Percentiles rank a stretch among this genome's conserved stretches.
Evolutionary conservation across 2,797 vertebrate genomes (phyloP).

Genomic region (Helarctos malayanus): DNA sequence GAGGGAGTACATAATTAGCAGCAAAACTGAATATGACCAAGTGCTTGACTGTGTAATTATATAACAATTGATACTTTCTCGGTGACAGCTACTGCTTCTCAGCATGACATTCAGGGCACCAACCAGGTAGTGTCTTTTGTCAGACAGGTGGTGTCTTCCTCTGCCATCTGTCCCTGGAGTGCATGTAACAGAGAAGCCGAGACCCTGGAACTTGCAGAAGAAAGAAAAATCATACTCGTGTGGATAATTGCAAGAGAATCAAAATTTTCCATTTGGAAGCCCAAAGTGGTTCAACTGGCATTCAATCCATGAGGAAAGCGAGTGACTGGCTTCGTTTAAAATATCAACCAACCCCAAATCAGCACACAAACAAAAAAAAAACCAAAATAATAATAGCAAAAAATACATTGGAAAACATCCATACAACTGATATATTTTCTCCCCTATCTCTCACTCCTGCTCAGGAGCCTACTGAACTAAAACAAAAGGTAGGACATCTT

Average conservation of each 20-base stretch:
- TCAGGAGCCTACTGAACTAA: neutral
- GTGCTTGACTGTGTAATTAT: neutral
- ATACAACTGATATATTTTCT: neutral
- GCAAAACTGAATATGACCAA: neutral
- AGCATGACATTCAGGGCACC: neutral
- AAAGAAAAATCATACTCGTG: neutral
- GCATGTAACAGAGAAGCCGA: constrained; percentile 4
- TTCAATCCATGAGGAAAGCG: neutral
- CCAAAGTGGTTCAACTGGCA: neutral
- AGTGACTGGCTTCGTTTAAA: neutral
- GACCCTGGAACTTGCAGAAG: neutral
- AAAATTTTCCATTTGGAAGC: constrained; percentile 40
- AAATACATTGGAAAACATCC: neutral
- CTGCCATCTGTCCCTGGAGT: constrained; percentile 68
- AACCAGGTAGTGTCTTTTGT: constrained; percentile 58
- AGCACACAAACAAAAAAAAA: neutral
- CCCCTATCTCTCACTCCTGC: neutral
- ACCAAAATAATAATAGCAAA: neutral
- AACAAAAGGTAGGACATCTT: neutral
- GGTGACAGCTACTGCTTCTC: neutral
- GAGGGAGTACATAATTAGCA: neutral
- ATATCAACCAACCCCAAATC: neutral
- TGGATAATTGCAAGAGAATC: constrained; percentile 28
- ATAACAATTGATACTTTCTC: neutral
- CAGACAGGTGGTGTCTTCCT: constrained; percentile 62